Base-by-base conservation (phyloP, 1,140 invertebrate genomes). In the Drosophila kanapiae region DNA sequence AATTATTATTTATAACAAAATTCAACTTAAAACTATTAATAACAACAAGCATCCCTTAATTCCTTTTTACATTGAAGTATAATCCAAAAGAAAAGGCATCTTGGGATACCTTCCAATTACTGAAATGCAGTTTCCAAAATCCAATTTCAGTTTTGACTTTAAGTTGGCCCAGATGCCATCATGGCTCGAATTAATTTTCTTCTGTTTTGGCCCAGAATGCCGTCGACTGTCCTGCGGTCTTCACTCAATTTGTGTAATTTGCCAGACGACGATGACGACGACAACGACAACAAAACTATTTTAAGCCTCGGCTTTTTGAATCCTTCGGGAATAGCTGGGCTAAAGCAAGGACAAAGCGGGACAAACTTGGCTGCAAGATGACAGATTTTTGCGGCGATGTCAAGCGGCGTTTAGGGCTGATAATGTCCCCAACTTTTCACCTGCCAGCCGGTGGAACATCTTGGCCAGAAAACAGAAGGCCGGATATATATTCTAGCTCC, bases 211-310 rank as follows among this genome's bases (percentile, higher is more conserved):
- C 61, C 43, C 49, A 35, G 31, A 72, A 63, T 57, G 27, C 49
- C 40, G 23, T 47, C 38, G 43, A 81, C 54, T 80, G 35, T 35
- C 63, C 78, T 70, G 80, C 54, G 80, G 79, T 75, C 57, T 38
- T 69, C 58, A 82, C 75, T 75, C 63, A 82, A 82, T 81, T 82
- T 82, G 78, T 71, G 65, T 77, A 82, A 82, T 82, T 82, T 82
- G 56, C 53, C 70, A 54, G 70, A 64, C 29, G 49, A 62, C 69
- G 43, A 23, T 58, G 27, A 38, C 14, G 27, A 7, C 47, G 47
- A 49, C 27, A 10, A 70, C 29, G 53, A 76, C 54, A 64, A 53
- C 16, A 33, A 29, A 77, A 68, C 40, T 48, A 69, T 69, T 68
- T 68, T 67, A 48, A 49, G 62, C 31, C 14, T 18, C 23, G 11